phyloP scores from a whole-genome alignment of 2,797 vertebrate genomes.

The Esox lucius region DNA sequence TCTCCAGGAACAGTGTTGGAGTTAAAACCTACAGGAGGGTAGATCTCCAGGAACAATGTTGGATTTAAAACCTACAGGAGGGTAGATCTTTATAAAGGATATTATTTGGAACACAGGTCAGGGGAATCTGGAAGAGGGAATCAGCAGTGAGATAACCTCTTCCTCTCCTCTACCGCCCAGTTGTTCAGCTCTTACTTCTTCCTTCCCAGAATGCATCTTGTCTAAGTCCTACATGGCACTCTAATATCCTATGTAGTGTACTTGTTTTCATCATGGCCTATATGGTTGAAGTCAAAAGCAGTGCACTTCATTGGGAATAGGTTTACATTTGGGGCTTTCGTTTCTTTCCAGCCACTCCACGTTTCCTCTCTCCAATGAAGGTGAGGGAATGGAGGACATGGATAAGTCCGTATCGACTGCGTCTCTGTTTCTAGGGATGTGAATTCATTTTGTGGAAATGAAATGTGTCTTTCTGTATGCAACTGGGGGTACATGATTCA shows the following conservation, averaged over 20 bases:
- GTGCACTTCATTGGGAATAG: neutral
- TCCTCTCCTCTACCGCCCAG: constrained; percentile 14
- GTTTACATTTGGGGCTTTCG: neutral
- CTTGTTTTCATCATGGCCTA: neutral
- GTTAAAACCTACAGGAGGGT: too few species aligned
- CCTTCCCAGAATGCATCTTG: constrained; percentile 18
- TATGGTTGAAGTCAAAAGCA: neutral
- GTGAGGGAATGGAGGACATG: constrained; percentile 22
- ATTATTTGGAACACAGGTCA: neutral
- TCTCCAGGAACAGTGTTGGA: too few species aligned
- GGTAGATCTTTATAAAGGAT: neutral
- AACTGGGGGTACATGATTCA: constrained; percentile 36
- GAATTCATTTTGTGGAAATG: constrained; percentile 8
- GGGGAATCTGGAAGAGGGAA: neutral
- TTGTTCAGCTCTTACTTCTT: constrained; percentile 6
- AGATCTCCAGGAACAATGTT: neutral
- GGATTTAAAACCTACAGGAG: neutral
- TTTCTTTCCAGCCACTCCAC: constrained; percentile 19
- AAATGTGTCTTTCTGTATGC: constrained; percentile 36
- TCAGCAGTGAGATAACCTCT: neutral
- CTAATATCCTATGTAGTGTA: neutral
- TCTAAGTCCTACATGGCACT: neutral
- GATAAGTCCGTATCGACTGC: neutral
- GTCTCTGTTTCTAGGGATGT: neutral
- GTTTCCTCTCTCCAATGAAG: constrained; percentile 1